phyloP scores from a whole-genome alignment of 1,140 invertebrate genomes.

The Sinonovacula constricta region DNA sequence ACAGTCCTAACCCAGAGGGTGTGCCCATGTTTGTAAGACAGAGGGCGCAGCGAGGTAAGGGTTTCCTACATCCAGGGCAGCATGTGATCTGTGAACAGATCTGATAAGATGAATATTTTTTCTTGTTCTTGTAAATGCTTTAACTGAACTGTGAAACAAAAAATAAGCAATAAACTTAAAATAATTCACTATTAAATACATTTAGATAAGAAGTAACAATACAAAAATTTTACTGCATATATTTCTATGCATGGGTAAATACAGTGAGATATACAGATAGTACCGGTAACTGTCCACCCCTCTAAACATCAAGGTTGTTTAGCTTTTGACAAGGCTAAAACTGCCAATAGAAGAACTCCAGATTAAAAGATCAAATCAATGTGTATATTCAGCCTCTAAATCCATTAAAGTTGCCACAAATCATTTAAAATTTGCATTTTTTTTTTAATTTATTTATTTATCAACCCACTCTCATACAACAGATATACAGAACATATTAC shows the following conservation, averaged over 20 bases:
- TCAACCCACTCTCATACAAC: not conserved
- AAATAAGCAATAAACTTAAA: not conserved
- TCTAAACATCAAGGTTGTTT: too few species aligned
- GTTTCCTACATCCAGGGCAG: constrained; percentile 96
- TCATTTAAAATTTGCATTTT: not conserved
- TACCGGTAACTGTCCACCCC: too few species aligned
- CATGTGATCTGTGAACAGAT: constrained; percentile 82
- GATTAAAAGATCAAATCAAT: too few species aligned
- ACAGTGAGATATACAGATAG: not conserved
- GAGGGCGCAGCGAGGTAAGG: constrained; percentile 93
- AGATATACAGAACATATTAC: not conserved
- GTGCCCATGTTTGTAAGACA: constrained; percentile 96
- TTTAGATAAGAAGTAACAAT: not conserved
- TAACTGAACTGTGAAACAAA: too few species aligned
- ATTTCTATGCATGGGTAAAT: not conserved
- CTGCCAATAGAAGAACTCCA: too few species aligned
- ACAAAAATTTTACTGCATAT: not conserved
- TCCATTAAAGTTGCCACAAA: not conserved
- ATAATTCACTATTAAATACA: not conserved
- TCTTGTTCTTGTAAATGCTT: too few species aligned
- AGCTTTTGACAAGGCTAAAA: too few species aligned
- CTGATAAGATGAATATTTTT: too few species aligned
- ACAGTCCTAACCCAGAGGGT: constrained; percentile 75
- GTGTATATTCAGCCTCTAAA: too few species aligned
- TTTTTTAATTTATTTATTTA: not conserved